Evolutionary conservation across 2,113 vertebrate genomes (phyloP).

Genomic region (Herpailurus yagouaroundi): DNA sequence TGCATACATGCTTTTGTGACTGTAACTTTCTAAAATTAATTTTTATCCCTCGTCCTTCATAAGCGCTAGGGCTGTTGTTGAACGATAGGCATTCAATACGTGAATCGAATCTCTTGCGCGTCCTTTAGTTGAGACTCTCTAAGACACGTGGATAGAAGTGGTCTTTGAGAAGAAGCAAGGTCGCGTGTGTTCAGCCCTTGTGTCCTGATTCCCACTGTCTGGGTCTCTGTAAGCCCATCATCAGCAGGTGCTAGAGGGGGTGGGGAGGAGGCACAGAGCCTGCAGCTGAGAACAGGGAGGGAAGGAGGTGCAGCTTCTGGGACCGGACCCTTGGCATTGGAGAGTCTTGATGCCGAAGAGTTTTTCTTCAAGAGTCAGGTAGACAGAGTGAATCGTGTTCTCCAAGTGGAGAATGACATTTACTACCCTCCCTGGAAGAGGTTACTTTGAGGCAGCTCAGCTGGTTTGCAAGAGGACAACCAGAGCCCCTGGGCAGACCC

Average conservation of each 20-base stretch:
- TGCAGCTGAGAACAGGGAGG: neutral
- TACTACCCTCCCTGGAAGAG: neutral
- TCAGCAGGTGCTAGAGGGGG: rapidly evolving
- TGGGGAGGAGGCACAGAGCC: neutral
- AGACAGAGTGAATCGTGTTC: neutral
- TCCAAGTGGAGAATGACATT: neutral
- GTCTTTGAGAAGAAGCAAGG: neutral
- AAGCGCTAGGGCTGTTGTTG: neutral
- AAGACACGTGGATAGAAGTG: neutral
- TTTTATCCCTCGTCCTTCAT: neutral
- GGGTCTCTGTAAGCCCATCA: neutral
- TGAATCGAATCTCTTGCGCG: neutral
- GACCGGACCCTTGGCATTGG: neutral
- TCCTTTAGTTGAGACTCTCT: neutral
- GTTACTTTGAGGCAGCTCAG: neutral
- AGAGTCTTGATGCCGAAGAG: neutral
- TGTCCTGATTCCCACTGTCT: neutral
- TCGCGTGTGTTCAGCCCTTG: neutral
- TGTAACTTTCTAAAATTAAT: neutral
- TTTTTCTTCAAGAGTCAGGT: neutral
- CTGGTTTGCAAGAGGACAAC: rapidly evolving
- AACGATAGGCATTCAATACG: neutral
- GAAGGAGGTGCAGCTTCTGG: neutral
- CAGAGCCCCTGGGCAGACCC: rapidly evolving
- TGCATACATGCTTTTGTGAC: neutral